Percentiles rank a stretch among this genome's conserved stretches.
These are phyloP conservation scores for Kryphioiulus occultus DNA, from an alignment of 2,888 invertebrate species.

Conservation along the genomic window DNA sequence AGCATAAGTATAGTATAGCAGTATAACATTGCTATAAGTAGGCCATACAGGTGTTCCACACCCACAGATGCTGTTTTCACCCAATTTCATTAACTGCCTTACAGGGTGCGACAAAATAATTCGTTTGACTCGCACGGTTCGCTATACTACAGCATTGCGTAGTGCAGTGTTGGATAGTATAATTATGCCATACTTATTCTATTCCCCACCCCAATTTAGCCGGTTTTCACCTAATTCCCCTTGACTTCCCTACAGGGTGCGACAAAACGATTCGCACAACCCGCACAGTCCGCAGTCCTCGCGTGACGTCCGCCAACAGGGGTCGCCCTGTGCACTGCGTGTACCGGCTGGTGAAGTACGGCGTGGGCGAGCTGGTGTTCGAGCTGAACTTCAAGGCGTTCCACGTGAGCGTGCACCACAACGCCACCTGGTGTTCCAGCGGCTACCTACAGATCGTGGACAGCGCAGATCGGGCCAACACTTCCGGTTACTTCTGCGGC, in stretches of 20 bases:
- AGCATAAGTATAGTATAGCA: too few species aligned
- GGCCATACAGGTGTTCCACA: too few species aligned
- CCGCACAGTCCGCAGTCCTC: constrained; percentile 53
- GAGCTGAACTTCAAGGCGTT: constrained; percentile 54
- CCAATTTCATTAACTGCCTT: too few species aligned
- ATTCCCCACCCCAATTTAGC: too few species aligned
- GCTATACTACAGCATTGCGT: too few species aligned
- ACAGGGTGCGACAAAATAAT: too few species aligned
- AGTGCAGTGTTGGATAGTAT: too few species aligned
- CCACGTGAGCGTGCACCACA: constrained; percentile 52
- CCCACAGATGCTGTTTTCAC: too few species aligned
- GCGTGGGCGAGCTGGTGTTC: constrained; percentile 52
- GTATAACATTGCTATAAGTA: too few species aligned
- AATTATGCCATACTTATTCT: too few species aligned
- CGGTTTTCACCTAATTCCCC: too few species aligned
- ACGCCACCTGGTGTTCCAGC: constrained; percentile 51
- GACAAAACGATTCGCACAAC: constrained; percentile 55
- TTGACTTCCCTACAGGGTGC: constrained; percentile 43
- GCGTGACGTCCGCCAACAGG: constrained; percentile 50
- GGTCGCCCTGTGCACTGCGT: constrained; percentile 52
- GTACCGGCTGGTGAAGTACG: constrained; percentile 53
- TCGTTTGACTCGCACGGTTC: too few species aligned
- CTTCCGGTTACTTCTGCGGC: constrained; percentile 54
- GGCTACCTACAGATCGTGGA: constrained; percentile 54
- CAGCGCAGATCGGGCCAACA: neutral